Evolutionary conservation across 2,888 invertebrate genomes (phyloP).

Genomic region (Melanostoma mellinum): DNA sequence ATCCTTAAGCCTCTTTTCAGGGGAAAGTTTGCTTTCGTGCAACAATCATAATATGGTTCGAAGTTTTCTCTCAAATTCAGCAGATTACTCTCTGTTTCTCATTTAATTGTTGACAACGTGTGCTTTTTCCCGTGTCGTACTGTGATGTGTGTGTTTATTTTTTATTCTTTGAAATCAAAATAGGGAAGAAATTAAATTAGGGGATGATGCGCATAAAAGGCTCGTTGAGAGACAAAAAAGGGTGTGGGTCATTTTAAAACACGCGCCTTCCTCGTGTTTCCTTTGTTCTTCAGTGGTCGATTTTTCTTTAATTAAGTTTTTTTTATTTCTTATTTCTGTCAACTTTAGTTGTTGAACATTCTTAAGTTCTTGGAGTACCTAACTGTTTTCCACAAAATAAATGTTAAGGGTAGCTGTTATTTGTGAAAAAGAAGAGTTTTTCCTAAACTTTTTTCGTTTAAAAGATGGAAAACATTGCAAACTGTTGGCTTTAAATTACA

Average conservation of each 20-base stretch:
- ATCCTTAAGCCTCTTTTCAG: slow-evolving; percentile 27
- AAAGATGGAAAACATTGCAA: too few relatives aligned
- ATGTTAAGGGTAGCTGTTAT: too few relatives aligned
- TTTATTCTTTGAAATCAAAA: slow-evolving; percentile 46
- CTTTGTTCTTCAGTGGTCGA: slow-evolving; percentile 53
- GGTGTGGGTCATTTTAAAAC: slow-evolving; percentile 66
- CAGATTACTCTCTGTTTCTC: slow-evolving; percentile 17
- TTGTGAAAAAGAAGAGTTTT: too few relatives aligned
- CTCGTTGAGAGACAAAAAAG: slow-evolving; percentile 44
- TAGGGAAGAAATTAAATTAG: slow-evolving; percentile 66
- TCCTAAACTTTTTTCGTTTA: too few relatives aligned
- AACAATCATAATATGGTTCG: slow-evolving; percentile 39
- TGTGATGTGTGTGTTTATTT: slow-evolving; percentile 6
- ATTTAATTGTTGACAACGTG: slow-evolving; percentile 42
- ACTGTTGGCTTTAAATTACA: too few relatives aligned
- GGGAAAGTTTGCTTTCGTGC: slow-evolving; percentile 47
- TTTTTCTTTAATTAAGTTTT: slow-evolving; percentile 1
- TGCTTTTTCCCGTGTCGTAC: slow-evolving; percentile 30
- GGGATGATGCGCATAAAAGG: slow-evolving; percentile 62
- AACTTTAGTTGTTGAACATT: slow-evolving; percentile 57
- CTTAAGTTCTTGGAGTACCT: background rate
- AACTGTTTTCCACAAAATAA: too few relatives aligned
- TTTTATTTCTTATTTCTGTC: slow-evolving; percentile 5
- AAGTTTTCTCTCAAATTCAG: slow-evolving; percentile 48
- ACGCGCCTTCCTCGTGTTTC: slow-evolving; percentile 66